phyloP scores from a whole-genome alignment of 2,797 vertebrate species.

The Cuculus canorus region DNA sequence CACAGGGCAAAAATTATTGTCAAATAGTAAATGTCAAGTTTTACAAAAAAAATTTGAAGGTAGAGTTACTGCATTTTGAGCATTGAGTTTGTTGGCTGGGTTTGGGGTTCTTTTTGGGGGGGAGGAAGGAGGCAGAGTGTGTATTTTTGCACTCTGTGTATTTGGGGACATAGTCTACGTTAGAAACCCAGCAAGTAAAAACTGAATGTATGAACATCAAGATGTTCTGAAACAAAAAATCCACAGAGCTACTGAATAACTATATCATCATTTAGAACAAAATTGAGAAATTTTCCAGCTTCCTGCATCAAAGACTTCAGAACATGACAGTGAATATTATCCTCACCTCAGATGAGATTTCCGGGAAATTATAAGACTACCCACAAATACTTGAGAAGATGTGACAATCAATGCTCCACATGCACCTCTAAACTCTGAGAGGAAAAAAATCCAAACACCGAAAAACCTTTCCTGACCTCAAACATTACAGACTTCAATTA shows the following conservation, averaged over 20 bases:
- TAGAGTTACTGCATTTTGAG: background rate
- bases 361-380: conserved; percentile 10
- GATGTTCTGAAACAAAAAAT: background rate
- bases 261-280: background rate
- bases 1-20: background rate
- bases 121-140: too few species aligned
- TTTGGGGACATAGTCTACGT: background rate
- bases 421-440: background rate
- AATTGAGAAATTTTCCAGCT: background rate
- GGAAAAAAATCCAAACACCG: too few species aligned
- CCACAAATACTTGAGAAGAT: conserved; percentile 34
- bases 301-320: background rate
- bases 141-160: background rate
- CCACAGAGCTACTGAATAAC: background rate
- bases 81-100: background rate
- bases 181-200: background rate
- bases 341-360: background rate
- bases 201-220: background rate
- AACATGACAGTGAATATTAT: background rate
- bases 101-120: too few species aligned
- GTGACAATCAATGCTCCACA: background rate
- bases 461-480: conserved; percentile 4
- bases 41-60: background rate
- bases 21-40: background rate
- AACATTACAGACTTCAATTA: background rate